Conservation (phyloP, 2,888 invertebrate genomes). For the Aromia moschata region DNA sequence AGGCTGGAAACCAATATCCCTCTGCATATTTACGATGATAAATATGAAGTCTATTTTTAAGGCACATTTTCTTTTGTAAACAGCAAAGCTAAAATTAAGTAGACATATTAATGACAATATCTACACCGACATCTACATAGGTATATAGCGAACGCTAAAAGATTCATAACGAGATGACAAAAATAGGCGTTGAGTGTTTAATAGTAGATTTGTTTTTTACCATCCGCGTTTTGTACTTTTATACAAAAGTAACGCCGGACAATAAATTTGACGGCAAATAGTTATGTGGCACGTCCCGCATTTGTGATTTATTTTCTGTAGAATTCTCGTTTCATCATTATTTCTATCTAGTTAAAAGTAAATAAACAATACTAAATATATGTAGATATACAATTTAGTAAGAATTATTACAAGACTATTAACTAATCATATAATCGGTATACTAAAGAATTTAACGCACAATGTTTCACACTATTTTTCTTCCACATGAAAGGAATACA, state of each 20-base stretch:
- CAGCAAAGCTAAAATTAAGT: constrained; percentile 45
- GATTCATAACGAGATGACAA: constrained; percentile 43
- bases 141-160: constrained; percentile 43
- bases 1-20: not conserved
- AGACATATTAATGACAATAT: constrained; percentile 45
- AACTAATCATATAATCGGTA: too few species aligned
- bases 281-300: constrained; percentile 3
- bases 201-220: constrained; percentile 36
- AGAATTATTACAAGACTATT: too few species aligned
- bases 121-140: constrained; percentile 43
- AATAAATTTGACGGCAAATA: constrained; percentile 1
- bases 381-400: too few species aligned
- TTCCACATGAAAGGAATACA: too few species aligned
- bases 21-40: constrained; percentile 8
- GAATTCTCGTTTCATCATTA: not conserved
- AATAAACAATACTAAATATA: too few species aligned
- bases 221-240: constrained; percentile 22
- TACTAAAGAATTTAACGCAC: too few species aligned
- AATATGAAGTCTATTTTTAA: constrained; percentile 21
- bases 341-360: not conserved
- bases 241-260: not conserved
- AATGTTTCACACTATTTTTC: too few species aligned
- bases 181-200: constrained; percentile 42
- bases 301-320: constrained; percentile 13
- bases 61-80: constrained; percentile 40